A percentile compares a stretch with the other conserved stretches of the same genome.
Conservation (phyloP, 2,113 vertebrate genomes). For the Periophthalmus modestus region DNA sequence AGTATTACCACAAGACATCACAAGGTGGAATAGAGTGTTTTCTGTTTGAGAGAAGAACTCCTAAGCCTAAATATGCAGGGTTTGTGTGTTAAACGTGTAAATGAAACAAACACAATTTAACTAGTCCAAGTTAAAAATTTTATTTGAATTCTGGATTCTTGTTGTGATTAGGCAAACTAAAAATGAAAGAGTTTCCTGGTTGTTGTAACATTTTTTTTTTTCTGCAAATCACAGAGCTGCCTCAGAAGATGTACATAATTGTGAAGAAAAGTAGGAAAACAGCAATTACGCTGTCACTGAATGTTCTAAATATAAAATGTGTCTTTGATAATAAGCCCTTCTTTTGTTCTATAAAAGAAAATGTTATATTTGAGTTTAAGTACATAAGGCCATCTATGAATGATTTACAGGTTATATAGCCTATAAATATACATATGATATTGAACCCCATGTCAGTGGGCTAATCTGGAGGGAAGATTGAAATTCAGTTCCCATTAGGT, state of each 20-base stretch:
- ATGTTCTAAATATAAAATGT: no score
- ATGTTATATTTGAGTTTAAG: no score
- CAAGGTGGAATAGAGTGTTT: no score
- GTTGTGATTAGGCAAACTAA: not conserved
- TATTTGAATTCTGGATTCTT: not conserved
- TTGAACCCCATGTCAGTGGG: not conserved
- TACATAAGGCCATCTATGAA: no score
- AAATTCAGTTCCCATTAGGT: no score
- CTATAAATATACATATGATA: not conserved
- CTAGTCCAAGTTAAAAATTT: not conserved
- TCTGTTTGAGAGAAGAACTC: no score
- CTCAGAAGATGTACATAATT: not conserved
- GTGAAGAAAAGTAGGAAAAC: not conserved
- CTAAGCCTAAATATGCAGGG: no score
- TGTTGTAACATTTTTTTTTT: not conserved
- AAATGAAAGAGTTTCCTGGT: not conserved
- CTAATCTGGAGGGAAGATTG: not conserved
- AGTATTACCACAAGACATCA: no score
- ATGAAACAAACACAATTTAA: not conserved
- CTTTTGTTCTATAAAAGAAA: no score
- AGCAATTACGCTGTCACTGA: not conserved
- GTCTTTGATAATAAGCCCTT: no score
- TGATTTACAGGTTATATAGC: no score
- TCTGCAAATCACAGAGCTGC: not conserved
- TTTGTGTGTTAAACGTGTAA: no score